These are phyloP conservation scores for Bhutanitis thaidina DNA, from an alignment of 2,888 invertebrate species.

Conservation along the genomic window DNA sequence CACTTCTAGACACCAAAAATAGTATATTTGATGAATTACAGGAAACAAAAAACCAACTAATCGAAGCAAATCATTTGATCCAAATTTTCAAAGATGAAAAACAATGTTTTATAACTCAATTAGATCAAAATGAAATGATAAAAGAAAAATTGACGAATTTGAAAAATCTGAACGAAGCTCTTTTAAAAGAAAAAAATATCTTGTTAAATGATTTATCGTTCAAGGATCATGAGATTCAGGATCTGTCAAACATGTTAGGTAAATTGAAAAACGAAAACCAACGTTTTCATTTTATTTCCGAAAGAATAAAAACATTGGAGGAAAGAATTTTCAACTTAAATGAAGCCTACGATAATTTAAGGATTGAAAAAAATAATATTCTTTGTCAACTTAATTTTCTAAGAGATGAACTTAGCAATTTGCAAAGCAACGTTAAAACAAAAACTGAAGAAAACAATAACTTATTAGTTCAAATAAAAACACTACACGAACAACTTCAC, in stretches of 20 bases:
- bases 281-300: slow-evolving; percentile 31
- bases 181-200: slow-evolving; percentile 38
- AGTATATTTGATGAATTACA: slow-evolving; percentile 40
- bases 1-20: slow-evolving; percentile 31
- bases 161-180: slow-evolving; percentile 31
- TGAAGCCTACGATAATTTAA: slow-evolving; percentile 31
- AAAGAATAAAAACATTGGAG: slow-evolving; percentile 31
- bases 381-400: slow-evolving; percentile 39
- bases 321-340: slow-evolving; percentile 34
- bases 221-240: slow-evolving; percentile 35
- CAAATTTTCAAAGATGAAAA: slow-evolving; percentile 44
- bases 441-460: slow-evolving; percentile 48
- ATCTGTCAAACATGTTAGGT: slow-evolving; percentile 21
- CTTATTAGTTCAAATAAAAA: slow-evolving; percentile 36
- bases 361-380: slow-evolving; percentile 37
- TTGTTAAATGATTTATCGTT: slow-evolving; percentile 36
- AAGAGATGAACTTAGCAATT: slow-evolving; percentile 39
- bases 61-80: slow-evolving; percentile 35
- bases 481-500: slow-evolving; percentile 34
- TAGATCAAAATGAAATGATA: slow-evolving; percentile 35
- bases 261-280: slow-evolving; percentile 29
- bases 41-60: slow-evolving; percentile 37
- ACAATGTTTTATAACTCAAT: slow-evolving; percentile 34
- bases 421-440: slow-evolving; percentile 39
- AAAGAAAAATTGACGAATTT: slow-evolving; percentile 38